Percentiles rank a stretch among this genome's conserved stretches.
phyloP scores from a whole-genome alignment of 2,888 invertebrate species.

The Ellobium chinense region DNA sequence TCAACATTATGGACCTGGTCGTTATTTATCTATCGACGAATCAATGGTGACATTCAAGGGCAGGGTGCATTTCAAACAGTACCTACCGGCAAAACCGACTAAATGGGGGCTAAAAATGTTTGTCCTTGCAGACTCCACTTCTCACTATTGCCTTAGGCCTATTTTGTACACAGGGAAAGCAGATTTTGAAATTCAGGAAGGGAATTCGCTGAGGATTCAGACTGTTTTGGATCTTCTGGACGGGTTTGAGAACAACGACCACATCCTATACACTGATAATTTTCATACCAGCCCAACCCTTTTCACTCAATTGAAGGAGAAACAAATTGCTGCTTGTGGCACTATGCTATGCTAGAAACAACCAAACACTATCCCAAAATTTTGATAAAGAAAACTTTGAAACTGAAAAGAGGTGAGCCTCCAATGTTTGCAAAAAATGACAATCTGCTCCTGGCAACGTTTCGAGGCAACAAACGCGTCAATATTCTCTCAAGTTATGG shows the following conservation, averaged over 20 bases:
- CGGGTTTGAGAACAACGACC: constrained; percentile 9
- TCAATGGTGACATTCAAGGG: constrained; percentile 21
- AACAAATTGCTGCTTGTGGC: constrained; percentile 13
- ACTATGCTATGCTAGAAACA: neutral
- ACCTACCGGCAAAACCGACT: neutral
- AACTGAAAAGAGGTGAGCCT: constrained; percentile 10
- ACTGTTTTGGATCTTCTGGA: neutral
- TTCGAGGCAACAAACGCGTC: neutral
- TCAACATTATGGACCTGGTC: neutral
- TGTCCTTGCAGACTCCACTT: neutral
- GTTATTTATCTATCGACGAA: neutral
- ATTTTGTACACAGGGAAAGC: neutral
- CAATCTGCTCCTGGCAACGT: neutral
- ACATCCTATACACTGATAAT: constrained; percentile 19
- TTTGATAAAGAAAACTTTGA: neutral
- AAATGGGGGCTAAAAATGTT: constrained; percentile 18
- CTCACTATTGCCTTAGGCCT: neutral
- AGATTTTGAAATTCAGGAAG: neutral
- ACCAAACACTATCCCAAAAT: neutral
- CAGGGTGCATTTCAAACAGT: constrained; percentile 1
- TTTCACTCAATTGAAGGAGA: neutral
- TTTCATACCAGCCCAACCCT: neutral
- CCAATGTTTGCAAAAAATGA: neutral
- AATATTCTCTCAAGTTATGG: neutral
- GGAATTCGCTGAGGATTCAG: neutral